Base-by-base conservation (phyloP, 2,888 invertebrate species). In the Agrilus biguttatus region DNA sequence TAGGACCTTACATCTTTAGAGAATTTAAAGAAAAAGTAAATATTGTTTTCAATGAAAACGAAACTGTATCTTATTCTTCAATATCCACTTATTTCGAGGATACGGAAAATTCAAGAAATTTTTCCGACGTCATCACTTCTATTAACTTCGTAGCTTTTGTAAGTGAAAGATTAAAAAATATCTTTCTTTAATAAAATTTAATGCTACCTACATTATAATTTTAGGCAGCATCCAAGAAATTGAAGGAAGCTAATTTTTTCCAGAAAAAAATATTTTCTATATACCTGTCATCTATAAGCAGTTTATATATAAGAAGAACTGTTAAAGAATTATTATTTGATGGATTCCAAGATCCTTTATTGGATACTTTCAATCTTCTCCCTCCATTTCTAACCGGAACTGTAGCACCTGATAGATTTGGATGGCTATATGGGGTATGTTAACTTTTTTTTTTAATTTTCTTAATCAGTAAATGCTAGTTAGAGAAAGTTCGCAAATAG, bases 131-230 rank as follows among this genome's bases (percentile, higher is more conserved):
- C 40, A 72, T 90, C 49, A 78, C 77, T 1, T 83, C 80, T 1
- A 65, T 89, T 1, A 90, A 91, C 62, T 74, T 80, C 3, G 79
- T 89, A 10, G 80, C 84, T 41, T 72, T 85, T 69, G 90, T 90
- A 59, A 75, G 80, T 61, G n/a, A n/a, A n/a, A n/a, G n/a, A n/a
- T n/a, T n/a, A n/a, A n/a, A n/a, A n/a, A n/a, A n/a, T n/a, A n/a
- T n/a, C n/a, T n/a, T n/a, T n/a, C n/a, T n/a, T n/a, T 17, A 14
- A 36, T 36, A 35, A 3, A 14, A 14, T 7, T 35, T 8, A 14
- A 14, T 10, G n/a, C n/a, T n/a, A n/a, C n/a, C n/a, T n/a, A n/a
- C n/a, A n/a, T n/a, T n/a, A n/a, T n/a, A n/a, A 12, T 59, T 59
- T 17, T 67, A 78, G 78, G 71, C 75, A 44, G 74, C 78, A 2